These are phyloP conservation scores for Amphimedon queenslandica DNA, from an alignment of 37 sponge, comb jelly and placozoan genomes.

Conservation along the genomic window DNA sequence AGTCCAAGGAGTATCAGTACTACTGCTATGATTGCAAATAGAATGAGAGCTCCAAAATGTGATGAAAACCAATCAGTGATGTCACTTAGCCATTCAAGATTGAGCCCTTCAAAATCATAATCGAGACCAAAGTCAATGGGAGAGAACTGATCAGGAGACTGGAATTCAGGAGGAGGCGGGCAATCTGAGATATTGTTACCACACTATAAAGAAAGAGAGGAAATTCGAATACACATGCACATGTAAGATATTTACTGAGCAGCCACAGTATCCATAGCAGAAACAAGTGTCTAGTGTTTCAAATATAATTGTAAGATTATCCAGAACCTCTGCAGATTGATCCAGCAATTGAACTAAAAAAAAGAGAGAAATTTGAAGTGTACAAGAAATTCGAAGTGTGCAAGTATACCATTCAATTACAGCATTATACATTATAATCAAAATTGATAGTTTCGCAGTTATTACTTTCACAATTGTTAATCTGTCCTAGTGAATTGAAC, in stretches of 20 bases:
- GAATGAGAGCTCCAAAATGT: constrained; percentile 19
- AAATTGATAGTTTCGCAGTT: background rate
- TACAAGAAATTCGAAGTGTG: background rate
- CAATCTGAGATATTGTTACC: constrained; percentile 52
- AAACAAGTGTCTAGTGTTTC: constrained; percentile 80
- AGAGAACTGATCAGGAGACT: background rate
- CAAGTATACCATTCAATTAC: too few relatives aligned
- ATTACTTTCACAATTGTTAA: constrained; percentile 67
- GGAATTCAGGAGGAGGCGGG: constrained; percentile 44
- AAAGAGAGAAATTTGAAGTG: too few relatives aligned
- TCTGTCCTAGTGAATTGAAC: constrained; percentile 54
- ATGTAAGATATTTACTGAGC: constrained; percentile 37
- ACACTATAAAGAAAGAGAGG: constrained; percentile 47
- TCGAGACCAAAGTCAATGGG: background rate
- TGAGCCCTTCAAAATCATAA: background rate
- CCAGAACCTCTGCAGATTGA: constrained; percentile 28
- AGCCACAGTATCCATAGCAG: constrained; percentile 82
- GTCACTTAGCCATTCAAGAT: background rate
- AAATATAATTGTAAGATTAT: constrained; percentile 75
- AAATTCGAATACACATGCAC: background rate
- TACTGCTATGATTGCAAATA: constrained; percentile 31
- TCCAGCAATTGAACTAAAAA: constrained; percentile 60
- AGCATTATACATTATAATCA: background rate
- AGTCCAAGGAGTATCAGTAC: constrained; percentile 42
- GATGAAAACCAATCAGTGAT: constrained; percentile 6